phyloP scores from a whole-genome alignment of 1,140 invertebrate genomes.

The Megalopta genalis region DNA sequence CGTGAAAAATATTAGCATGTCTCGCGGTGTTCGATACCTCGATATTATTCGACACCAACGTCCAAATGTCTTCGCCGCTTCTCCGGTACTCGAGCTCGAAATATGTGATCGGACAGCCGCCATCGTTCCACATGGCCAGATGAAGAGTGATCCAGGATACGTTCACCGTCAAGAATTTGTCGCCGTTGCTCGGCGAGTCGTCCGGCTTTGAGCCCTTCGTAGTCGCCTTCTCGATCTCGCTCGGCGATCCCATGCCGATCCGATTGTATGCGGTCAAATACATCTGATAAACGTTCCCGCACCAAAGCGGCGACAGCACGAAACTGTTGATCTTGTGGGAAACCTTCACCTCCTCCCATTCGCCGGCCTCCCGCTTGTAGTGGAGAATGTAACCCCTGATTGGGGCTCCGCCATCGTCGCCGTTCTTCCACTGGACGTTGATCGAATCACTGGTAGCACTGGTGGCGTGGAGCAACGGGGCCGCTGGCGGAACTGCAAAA shows the following conservation, averaged over 20 bases:
- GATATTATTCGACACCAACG: conserved; percentile 82
- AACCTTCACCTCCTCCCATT: conserved; percentile 92
- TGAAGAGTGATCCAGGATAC: conserved; percentile 93
- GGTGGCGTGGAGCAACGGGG: conserved; percentile 81
- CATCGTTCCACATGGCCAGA: conserved; percentile 93
- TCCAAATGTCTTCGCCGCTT: conserved; percentile 81
- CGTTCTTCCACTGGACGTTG: conserved; percentile 81
- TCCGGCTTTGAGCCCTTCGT: conserved; percentile 92
- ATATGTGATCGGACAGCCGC: conserved; percentile 92
- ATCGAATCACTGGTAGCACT: conserved; percentile 81
- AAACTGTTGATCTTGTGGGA: conserved; percentile 89
- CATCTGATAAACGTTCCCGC: conserved; percentile 92
- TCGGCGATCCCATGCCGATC: conserved; percentile 92
- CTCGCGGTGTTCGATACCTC: conserved; percentile 69
- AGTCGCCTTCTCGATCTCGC: conserved; percentile 90
- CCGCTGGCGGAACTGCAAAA: conserved; percentile 80
- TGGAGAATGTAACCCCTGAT: conserved; percentile 90
- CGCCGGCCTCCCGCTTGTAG: conserved; percentile 92
- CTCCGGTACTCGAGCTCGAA: conserved; percentile 91
- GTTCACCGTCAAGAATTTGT: conserved; percentile 91
- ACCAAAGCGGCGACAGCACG: conserved; percentile 90
- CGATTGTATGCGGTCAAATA: conserved; percentile 94
- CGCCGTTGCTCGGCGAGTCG: conserved; percentile 82
- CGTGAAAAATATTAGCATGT: neutral
- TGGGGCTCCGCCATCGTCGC: conserved; percentile 80